Base-by-base conservation (phyloP, 2,888 invertebrate genomes). In the Chironomus riparius region DNA sequence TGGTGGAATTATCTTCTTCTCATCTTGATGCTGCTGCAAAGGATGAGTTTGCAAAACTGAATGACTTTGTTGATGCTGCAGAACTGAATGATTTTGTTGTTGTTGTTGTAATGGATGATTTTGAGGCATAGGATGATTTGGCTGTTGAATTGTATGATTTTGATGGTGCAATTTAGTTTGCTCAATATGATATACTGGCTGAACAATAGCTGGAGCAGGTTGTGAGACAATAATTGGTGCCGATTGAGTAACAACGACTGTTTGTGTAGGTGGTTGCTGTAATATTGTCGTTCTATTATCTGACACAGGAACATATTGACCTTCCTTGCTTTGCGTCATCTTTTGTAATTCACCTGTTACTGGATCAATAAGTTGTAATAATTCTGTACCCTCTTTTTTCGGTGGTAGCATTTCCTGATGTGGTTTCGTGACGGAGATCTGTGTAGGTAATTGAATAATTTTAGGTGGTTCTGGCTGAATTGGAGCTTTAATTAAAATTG, bases 281-380 rank as follows among this genome's bases (percentile, higher is more conserved):
- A 10, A 10, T 10, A 48, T 22, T 48, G 48, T 56, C 10, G 70
- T 7, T 21, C 48, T 28, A 56, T 76, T 15, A 12, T 80, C 82
- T 2, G 81, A 77, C 3, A 89, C 85, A 2, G 90, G 89, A 77
- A 89, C 87, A 80, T 89, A 89, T 79, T 88, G 87, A 12, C 89
- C 89, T 80, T 91, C 91, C 80, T 91, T 91, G 70, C 88, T 89
- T 79, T 90, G 90, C 79, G 88, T 85, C 87, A 90, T 88, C 0
- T 90, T 89, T 76, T 88, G 90, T 47, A 92, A 83, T 79, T 90
- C 84, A 2, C 92, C 92, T 0, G 91, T 92, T 0, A 91, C 91
- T 0, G 92, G 91, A 83, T 92, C 92, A 65, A 92, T 90, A 18
- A 91, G 81, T 3, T 88, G 88, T 80, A 87, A 87, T 0, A 90